Percentiles rank a stretch among this genome's conserved stretches.
phyloP scores from a whole-genome alignment of 2,797 vertebrate species.

The Channa striata region DNA sequence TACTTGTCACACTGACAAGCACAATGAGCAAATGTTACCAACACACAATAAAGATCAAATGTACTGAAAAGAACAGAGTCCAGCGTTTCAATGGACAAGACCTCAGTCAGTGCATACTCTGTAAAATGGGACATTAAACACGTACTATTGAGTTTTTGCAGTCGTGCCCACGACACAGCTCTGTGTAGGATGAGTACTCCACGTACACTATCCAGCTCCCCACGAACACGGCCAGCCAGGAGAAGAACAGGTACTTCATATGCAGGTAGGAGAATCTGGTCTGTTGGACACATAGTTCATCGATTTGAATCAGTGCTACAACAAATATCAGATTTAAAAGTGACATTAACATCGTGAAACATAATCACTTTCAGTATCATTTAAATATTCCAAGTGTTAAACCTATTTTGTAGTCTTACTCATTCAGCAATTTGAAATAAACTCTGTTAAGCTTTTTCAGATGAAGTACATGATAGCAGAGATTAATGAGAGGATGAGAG shows the following conservation, averaged over 20 bases:
- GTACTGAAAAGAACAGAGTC: neutral
- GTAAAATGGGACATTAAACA: slow-evolving; percentile 16
- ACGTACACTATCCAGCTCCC: slow-evolving; percentile 98
- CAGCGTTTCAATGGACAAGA: too few species aligned
- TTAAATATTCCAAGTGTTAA: too few species aligned
- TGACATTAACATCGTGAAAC: neutral
- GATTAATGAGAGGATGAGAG: slow-evolving; percentile 30
- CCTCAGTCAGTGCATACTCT: neutral
- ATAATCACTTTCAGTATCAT: neutral
- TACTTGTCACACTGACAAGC: slow-evolving; percentile 94
- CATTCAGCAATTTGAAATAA: neutral
- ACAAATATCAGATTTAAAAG: neutral
- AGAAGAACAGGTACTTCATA: slow-evolving; percentile 97
- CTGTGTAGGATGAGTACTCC: slow-evolving; percentile 96
- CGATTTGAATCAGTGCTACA: neutral
- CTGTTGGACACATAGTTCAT: slow-evolving; percentile 71
- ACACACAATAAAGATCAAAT: neutral
- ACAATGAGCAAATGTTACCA: neutral
- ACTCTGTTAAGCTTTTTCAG: slow-evolving; percentile 43
- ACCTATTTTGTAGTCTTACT: neutral
- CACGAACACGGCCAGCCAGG: slow-evolving; percentile 96
- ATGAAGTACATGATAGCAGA: slow-evolving; percentile 23
- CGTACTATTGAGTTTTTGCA: slow-evolving; percentile 95
- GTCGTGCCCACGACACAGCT: slow-evolving; percentile 95
- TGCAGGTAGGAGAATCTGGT: slow-evolving; percentile 92